Base-by-base conservation (phyloP, 2,797 vertebrate genomes). In the Xenops minutus region DNA sequence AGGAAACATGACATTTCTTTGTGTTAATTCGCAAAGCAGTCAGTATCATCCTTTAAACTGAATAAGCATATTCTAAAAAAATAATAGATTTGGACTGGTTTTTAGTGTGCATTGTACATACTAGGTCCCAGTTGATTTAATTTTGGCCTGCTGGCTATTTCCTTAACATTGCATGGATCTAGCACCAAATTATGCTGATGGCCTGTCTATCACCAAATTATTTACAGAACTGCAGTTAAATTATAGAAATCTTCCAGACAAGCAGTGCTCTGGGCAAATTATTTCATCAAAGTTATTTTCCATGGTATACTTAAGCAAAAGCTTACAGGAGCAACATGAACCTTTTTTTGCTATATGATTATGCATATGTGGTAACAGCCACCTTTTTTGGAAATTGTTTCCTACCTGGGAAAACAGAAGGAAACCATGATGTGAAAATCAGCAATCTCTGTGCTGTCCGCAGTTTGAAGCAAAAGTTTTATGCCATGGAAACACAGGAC, bases 191-290 rank as follows among this genome's bases (percentile, higher is more conserved):
- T 90, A 95, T 95, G 91, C 89, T 96, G 74, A 94, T 91, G 88
- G 80, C 92, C 78, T 95, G 87, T 95, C 88, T 96, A 75, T 96
- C 83, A 93, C 93, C 89, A 93, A 89, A 96, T 97, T 97, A 97
- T 97, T 96, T 97, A 97, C 91, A 95, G 96, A 96, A 85, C 85
- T 95, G 93, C 72, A 7, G 92, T 93, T 96, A 93, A 95, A 89
- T 93, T 94, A 90, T 66, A 97, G 79, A 96, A 95, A 63, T 93
- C 63, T 91, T 82, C 80, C 83, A 97, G 95, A 94, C 88, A 85
- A 89, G 93, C 78, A 93, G 43, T 84, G 93, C 92, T 97, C 75
- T 89, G 85, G 92, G 95, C 94, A 97, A 95, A 94, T 96, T 95
- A 93, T 83, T 97, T 95, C 89, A 95, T 96, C 88, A 79, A 62